Base-by-base conservation (phyloP, 2,888 invertebrate genomes). In the Acrocyrtus sp. region DNA sequence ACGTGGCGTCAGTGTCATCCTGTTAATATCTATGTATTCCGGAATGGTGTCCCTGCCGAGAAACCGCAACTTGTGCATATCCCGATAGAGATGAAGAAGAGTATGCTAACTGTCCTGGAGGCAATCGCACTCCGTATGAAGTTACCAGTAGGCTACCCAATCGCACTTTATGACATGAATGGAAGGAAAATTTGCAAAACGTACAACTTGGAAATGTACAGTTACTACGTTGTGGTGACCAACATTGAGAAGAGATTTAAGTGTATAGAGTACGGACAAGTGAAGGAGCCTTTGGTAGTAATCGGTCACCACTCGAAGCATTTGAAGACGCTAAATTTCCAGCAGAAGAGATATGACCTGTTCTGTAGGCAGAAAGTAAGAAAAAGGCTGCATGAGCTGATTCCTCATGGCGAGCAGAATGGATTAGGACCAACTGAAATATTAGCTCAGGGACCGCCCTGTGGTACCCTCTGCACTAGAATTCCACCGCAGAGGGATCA, bases 11-110 rank as follows among this genome's bases (percentile, higher is more conserved):
- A 67, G 0, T 70, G 56, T 34, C 73, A 76, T 43, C 74, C 74
- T 1, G 72, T 76, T 10, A 76, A 76, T 27, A 76, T 76, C 39
- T 72, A 72, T 53, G 67, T 74, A 0, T 76, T 50, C 39, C 66
- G 45, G 34, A 76, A 76, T 45, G 76, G 76, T 0, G 8, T 73
- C 8, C 45, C 24, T 2, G 17, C 24, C 22, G 58, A 53, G 6
- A 19, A 43, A 19, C 67, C 76, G 0, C 22, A 8, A 19, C 45
- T 76, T 17, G 73, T 76, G 12, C 76, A 76, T 26, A 74, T 76
- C 17, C 57, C 62, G 10, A 47, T 58, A 60, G 74, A 74, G 29
- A 62, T 58, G 53, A 76, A 76, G 41, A 50, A 27, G 22, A 74
- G 51, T 39, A 76, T 76, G 76, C 24, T 24, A 3, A 54, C 48